Evolutionary conservation across 2,113 vertebrate genomes (phyloP).

Genomic region (Acinonyx jubatus): DNA sequence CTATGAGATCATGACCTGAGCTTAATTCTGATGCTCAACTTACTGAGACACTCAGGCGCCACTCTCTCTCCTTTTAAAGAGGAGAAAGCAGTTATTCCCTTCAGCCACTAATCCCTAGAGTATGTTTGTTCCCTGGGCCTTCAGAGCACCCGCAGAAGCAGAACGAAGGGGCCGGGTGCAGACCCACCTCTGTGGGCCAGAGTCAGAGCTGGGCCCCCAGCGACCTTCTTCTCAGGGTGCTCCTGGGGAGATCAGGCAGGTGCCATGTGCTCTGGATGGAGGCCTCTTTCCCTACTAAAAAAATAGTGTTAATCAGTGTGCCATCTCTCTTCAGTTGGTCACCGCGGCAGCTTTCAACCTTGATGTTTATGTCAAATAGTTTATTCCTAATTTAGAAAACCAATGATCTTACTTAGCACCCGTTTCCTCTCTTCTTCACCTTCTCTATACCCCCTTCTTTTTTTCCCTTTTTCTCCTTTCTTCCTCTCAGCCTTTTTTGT

Average conservation of each 20-base stretch:
- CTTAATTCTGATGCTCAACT: too few relatives aligned
- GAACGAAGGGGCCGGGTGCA: background rate
- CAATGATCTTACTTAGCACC: background rate
- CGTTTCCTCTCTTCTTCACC: background rate
- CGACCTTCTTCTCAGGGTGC: background rate
- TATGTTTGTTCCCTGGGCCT: background rate
- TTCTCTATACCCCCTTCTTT: background rate
- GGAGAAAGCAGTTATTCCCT: background rate
- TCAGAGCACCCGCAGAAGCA: background rate
- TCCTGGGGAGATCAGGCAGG: background rate
- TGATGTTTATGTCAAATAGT: background rate
- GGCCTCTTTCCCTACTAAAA: background rate
- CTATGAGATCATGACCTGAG: too few relatives aligned
- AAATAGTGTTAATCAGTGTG: background rate
- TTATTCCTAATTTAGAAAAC: background rate
- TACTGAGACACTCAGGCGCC: too few relatives aligned
- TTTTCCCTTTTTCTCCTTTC: background rate
- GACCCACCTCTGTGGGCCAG: too few relatives aligned
- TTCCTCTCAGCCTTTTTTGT: background rate
- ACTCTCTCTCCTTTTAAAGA: background rate
- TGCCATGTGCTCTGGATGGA: background rate
- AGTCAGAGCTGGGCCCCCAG: background rate
- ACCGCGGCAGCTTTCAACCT: background rate
- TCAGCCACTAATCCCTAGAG: background rate
- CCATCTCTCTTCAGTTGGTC: background rate